Conservation (phyloP, 2,113 vertebrate species). For the Callionymus lyra region DNA sequence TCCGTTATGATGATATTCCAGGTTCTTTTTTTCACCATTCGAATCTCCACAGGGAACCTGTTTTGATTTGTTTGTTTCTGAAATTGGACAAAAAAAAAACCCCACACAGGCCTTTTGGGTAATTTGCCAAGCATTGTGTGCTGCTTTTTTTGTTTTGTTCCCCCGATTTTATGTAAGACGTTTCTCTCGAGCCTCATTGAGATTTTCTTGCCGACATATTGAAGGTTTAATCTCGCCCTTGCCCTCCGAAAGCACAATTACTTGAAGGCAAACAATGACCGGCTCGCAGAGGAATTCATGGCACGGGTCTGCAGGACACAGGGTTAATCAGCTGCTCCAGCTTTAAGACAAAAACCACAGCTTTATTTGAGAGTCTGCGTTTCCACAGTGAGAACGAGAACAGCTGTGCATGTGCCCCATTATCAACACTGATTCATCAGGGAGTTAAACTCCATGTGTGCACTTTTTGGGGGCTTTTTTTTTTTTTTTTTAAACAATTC, state of each 20-base stretch:
- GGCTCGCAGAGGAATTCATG: slow-evolving; percentile 48
- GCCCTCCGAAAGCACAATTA: slow-evolving; percentile 50
- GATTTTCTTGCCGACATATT: slow-evolving; percentile 50
- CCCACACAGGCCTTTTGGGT: slow-evolving; percentile 19
- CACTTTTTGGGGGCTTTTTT: not conserved
- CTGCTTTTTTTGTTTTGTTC: slow-evolving; percentile 48
- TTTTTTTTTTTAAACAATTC: slow-evolving; percentile 4
- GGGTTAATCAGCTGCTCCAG: slow-evolving; percentile 54
- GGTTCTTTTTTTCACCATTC: slow-evolving; percentile 18
- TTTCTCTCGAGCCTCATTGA: slow-evolving; percentile 31
- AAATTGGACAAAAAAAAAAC: slow-evolving; percentile 43
- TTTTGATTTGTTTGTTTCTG: slow-evolving; percentile 47
- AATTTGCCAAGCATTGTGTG: slow-evolving; percentile 36
- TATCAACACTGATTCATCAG: slow-evolving; percentile 8
- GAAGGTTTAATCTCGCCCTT: slow-evolving; percentile 50
- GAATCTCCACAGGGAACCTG: slow-evolving; percentile 41
- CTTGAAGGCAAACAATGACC: slow-evolving; percentile 55
- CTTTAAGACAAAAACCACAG: slow-evolving; percentile 27
- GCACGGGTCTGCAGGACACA: slow-evolving; percentile 37
- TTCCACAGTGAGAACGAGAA: slow-evolving; percentile 13
- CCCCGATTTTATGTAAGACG: slow-evolving; percentile 33
- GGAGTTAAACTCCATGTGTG: slow-evolving; percentile 1
- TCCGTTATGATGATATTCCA: slow-evolving; percentile 19
- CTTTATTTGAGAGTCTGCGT: slow-evolving; percentile 22
- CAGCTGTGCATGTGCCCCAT: slow-evolving; percentile 19